A percentile compares a stretch with the other conserved stretches of the same genome.
phyloP scores from a whole-genome alignment of 2,888 invertebrate genomes.

The Drosophila paramelanica region DNA sequence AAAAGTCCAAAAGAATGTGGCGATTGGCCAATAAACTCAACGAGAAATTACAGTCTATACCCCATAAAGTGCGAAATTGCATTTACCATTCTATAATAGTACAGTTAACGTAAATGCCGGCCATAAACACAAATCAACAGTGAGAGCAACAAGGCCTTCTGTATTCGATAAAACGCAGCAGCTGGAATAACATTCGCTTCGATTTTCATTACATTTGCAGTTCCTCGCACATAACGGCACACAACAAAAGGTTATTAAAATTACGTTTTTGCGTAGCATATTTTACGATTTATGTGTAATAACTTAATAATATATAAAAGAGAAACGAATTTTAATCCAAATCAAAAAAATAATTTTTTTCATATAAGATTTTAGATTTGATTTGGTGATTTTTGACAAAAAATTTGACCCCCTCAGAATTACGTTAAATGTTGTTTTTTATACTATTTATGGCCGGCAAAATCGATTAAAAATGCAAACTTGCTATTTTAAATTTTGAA shows the following conservation, averaged over 20 bases:
- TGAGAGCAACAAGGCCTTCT: slow-evolving; percentile 28
- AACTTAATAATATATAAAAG: no score
- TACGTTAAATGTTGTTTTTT: no score
- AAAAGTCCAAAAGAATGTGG: slow-evolving; percentile 19
- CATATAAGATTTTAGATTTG: no score
- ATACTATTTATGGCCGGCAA: no score
- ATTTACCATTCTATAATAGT: slow-evolving; percentile 31
- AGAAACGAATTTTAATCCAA: no score
- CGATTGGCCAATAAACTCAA: slow-evolving; percentile 8
- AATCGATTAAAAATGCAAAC: no score
- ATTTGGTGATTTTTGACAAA: no score
- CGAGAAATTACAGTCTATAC: slow-evolving; percentile 16
- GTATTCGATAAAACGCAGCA: slow-evolving; percentile 4
- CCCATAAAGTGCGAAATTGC: slow-evolving; percentile 49
- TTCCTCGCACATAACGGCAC: background rate
- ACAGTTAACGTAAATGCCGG: slow-evolving; percentile 38
- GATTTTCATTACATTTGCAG: background rate
- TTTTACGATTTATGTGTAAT: no score
- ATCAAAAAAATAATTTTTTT: no score
- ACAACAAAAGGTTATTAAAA: background rate
- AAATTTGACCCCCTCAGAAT: no score
- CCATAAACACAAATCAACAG: slow-evolving; percentile 38
- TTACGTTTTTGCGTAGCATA: no score
- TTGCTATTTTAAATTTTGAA: no score
- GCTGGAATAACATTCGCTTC: background rate